Evolutionary conservation across 2,888 invertebrate species (phyloP).

Genomic region (Catonia carolina): DNA sequence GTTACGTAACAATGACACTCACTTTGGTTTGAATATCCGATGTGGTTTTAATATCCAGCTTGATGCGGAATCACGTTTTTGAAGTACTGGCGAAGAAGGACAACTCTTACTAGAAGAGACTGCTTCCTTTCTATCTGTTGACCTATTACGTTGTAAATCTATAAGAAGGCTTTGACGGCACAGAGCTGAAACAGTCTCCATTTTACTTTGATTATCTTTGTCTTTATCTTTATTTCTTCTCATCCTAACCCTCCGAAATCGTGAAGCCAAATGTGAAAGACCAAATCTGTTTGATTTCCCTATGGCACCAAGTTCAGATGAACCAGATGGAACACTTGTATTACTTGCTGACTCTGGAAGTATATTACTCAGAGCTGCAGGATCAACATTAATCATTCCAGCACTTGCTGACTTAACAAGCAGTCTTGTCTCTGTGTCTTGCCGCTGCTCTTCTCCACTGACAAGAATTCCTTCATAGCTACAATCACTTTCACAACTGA

Average conservation of each 20-base stretch:
- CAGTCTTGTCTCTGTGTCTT: slow-evolving; percentile 30
- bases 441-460: slow-evolving; percentile 18
- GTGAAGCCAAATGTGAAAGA: slow-evolving; percentile 15
- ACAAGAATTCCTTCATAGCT: slow-evolving; percentile 40
- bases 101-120: slow-evolving; percentile 35
- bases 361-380: not conserved
- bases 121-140: slow-evolving; percentile 8
- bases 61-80: slow-evolving; percentile 25
- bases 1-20: not conserved
- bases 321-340: not conserved
- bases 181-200: slow-evolving; percentile 55
- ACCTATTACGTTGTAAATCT: slow-evolving; percentile 42
- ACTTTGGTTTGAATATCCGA: slow-evolving; percentile 31
- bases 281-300: slow-evolving; percentile 8
- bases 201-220: slow-evolving; percentile 34
- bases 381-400: slow-evolving; percentile 49
- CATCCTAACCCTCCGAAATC: slow-evolving; percentile 24
- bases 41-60: slow-evolving; percentile 32
- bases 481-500: slow-evolving; percentile 57
- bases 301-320: slow-evolving; percentile 12
- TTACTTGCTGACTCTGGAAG: slow-evolving; percentile 8
- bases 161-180: slow-evolving; percentile 71
- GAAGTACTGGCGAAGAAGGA: slow-evolving; percentile 37
- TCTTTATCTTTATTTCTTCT: slow-evolving; percentile 31
- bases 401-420: slow-evolving; percentile 68